A percentile compares a stretch with the other conserved stretches of the same genome.
Evolutionary conservation across 2,888 invertebrate genomes (phyloP).

Genomic region (Automeris io): DNA sequence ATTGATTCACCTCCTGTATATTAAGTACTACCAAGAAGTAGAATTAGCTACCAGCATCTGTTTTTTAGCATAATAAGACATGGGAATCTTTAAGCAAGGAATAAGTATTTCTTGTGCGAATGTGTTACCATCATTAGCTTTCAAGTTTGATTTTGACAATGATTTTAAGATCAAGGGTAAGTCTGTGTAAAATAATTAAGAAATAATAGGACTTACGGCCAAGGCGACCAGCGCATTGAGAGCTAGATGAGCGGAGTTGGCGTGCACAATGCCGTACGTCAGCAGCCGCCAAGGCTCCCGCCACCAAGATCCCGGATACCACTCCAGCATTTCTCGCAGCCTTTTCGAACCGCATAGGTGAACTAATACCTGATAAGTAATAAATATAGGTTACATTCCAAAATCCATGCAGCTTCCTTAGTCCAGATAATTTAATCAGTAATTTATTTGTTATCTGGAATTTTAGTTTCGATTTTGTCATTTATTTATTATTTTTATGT

Average conservation of each 20-base stretch:
- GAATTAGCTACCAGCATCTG: neutral
- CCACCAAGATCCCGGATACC: constrained; percentile 67
- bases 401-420: no score
- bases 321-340: constrained; percentile 40
- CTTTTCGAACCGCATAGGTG: constrained; percentile 35
- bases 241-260: constrained; percentile 84
- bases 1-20: no score
- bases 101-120: no score
- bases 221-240: constrained; percentile 79
- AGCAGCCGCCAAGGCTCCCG: constrained; percentile 86
- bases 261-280: constrained; percentile 88
- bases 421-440: no score
- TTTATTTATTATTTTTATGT: no score
- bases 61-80: neutral
- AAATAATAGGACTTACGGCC: constrained; percentile 37
- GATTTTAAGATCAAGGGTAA: no score
- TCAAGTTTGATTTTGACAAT: no score
- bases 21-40: no score
- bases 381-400: no score
- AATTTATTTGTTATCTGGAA: no score
- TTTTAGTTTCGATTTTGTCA: no score
- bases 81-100: neutral
- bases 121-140: no score
- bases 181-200: neutral
- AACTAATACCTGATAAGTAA: constrained; percentile 38